Evolutionary conservation across 2,113 vertebrate species (phyloP).

Genomic region (Anhinga rufa): DNA sequence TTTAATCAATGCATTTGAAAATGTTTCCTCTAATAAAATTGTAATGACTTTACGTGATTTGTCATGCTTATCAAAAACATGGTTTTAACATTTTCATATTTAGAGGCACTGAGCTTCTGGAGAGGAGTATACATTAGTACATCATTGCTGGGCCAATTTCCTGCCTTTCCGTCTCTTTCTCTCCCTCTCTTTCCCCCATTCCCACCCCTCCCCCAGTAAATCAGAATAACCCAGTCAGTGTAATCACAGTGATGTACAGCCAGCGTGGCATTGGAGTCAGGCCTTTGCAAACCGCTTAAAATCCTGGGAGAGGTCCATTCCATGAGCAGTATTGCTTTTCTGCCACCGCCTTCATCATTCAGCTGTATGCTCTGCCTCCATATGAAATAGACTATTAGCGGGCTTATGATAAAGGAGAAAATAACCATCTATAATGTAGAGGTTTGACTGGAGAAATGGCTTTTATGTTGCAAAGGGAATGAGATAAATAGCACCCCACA

Average conservation of each 20-base stretch:
- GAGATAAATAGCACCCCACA: background rate
- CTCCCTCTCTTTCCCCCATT: background rate
- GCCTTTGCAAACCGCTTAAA: background rate
- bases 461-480: background rate
- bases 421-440: background rate
- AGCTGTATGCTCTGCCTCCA: background rate
- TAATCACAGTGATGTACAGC: background rate
- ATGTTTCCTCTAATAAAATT: slow-evolving; percentile 48
- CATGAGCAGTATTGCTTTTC: background rate
- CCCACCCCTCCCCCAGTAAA: background rate
- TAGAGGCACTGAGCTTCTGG: background rate
- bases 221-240: background rate
- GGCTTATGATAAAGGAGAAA: background rate
- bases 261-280: background rate
- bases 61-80: slow-evolving; percentile 30
- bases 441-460: slow-evolving; percentile 5
- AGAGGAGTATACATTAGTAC: background rate
- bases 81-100: slow-evolving; percentile 39
- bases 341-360: background rate
- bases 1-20: slow-evolving; percentile 53
- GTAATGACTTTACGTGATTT: slow-evolving; percentile 9
- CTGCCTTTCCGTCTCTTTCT: background rate
- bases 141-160: slow-evolving; percentile 6
- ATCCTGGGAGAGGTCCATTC: background rate
- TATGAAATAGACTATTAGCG: background rate